Evolutionary conservation across 2,797 vertebrate genomes (phyloP).

Genomic region (Erethizon dorsatum): DNA sequence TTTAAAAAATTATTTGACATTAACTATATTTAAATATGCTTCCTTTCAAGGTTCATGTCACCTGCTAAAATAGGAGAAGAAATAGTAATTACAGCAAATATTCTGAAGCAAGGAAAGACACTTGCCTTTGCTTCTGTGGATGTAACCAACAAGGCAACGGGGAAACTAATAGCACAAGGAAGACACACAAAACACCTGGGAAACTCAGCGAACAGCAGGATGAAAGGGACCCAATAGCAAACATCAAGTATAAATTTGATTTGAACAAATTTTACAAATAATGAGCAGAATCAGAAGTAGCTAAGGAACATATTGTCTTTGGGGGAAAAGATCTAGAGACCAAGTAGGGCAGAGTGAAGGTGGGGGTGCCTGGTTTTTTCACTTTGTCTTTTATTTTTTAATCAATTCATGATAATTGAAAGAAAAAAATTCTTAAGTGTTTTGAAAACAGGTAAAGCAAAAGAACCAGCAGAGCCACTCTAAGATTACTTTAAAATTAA

Average conservation of each 20-base stretch:
- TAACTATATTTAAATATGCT: conserved; percentile 74
- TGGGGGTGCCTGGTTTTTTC: background rate
- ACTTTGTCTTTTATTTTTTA: conserved; percentile 10
- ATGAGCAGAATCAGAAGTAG: background rate
- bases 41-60: conserved; percentile 95
- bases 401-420: background rate
- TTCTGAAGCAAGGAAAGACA: conserved; percentile 96
- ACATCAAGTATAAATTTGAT: background rate
- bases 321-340: background rate
- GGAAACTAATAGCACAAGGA: conserved; percentile 97
- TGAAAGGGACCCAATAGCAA: background rate
- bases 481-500: background rate
- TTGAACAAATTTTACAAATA: background rate
- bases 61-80: conserved; percentile 97
- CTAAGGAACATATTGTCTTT: background rate
- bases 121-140: conserved; percentile 96
- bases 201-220: conserved; percentile 75
- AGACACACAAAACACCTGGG: conserved; percentile 97
- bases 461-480: background rate
- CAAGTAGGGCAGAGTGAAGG: no score
- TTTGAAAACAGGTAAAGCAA: conserved; percentile 36
- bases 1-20: background rate
- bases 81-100: conserved; percentile 95
- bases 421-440: background rate
- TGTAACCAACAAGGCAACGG: conserved; percentile 94